Evolutionary conservation across 2,888 invertebrate species (phyloP).

Genomic region (Xestobium rufovillosum): DNA sequence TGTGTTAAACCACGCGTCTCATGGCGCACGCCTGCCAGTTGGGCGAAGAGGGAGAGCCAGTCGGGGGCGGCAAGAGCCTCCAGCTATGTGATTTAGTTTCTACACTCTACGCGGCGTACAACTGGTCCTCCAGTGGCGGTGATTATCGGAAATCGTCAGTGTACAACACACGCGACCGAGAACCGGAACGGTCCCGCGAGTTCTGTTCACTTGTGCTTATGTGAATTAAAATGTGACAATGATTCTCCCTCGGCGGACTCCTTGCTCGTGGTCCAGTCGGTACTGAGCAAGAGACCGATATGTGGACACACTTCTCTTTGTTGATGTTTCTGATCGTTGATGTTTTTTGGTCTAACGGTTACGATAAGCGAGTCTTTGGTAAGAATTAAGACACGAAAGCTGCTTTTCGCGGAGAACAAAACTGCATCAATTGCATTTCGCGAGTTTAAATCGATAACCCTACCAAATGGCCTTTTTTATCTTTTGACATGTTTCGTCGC

Average conservation of each 20-base stretch:
- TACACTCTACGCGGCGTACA: conserved; percentile 34
- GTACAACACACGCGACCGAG: conserved; percentile 27
- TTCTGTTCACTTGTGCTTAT: too few species aligned
- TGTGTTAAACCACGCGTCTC: conserved; percentile 26
- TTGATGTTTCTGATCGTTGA: conserved; percentile 19
- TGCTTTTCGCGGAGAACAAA: too few species aligned
- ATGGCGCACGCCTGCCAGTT: conserved; percentile 39
- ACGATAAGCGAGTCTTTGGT: conserved; percentile 33
- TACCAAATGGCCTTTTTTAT: too few species aligned
- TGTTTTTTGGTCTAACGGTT: conserved; percentile 24
- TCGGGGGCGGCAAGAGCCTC: conserved; percentile 40
- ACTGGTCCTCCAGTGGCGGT: conserved; percentile 20
- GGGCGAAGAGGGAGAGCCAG: conserved; percentile 34
- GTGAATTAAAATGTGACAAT: too few species aligned
- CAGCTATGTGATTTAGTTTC: conserved; percentile 42
- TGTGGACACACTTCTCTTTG: conserved; percentile 25
- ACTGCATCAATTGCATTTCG: too few species aligned
- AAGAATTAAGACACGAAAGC: too few species aligned
- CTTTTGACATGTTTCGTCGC: too few species aligned
- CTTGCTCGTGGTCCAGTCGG: too few species aligned
- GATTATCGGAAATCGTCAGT: conserved; percentile 30
- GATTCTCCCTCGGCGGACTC: too few species aligned
- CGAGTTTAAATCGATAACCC: too few species aligned
- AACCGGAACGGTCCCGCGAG: neutral
- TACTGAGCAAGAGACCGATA: too few species aligned